These are phyloP conservation scores for Spilarctia lutea DNA, from an alignment of 2,888 invertebrate genomes.

Conservation along the genomic window DNA sequence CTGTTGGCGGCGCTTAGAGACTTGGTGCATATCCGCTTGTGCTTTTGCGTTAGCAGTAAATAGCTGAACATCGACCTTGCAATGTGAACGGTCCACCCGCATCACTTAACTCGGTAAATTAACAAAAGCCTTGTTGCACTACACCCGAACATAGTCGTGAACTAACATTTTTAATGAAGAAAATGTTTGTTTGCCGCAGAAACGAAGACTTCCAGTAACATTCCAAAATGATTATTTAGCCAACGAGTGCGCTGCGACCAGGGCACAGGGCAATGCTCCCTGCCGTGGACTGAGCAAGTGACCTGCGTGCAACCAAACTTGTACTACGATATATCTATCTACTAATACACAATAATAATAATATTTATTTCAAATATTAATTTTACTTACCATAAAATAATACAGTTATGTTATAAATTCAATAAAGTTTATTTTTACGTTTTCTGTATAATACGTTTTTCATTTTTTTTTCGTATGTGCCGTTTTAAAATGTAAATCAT, in stretches of 20 bases:
- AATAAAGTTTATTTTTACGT: slow-evolving; percentile 85
- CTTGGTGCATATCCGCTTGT: slow-evolving; percentile 42
- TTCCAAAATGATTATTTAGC: slow-evolving; percentile 81
- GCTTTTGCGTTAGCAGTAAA: slow-evolving; percentile 42
- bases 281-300: slow-evolving; percentile 46
- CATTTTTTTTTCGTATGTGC: slow-evolving; percentile 62
- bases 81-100: slow-evolving; percentile 45
- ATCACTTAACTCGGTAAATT: slow-evolving; percentile 36
- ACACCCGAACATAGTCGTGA: slow-evolving; percentile 49
- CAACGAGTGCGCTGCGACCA: slow-evolving; percentile 59
- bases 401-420: slow-evolving; percentile 77
- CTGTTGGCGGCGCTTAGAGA: slow-evolving; percentile 39
- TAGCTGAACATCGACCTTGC: slow-evolving; percentile 42
- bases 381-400: slow-evolving; percentile 67
- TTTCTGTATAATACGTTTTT: slow-evolving; percentile 77
- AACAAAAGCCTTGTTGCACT: slow-evolving; percentile 44
- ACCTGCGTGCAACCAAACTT: slow-evolving; percentile 49
- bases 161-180: slow-evolving; percentile 73
- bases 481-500: slow-evolving; percentile 39
- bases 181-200: slow-evolving; percentile 83
- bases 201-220: slow-evolving; percentile 83
- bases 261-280: slow-evolving; percentile 51
- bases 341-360: slow-evolving; percentile 62
- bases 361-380: slow-evolving; percentile 67
- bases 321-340: slow-evolving; percentile 50